phyloP scores from a whole-genome alignment of 2,797 vertebrate genomes.

The Anabas testudineus region DNA sequence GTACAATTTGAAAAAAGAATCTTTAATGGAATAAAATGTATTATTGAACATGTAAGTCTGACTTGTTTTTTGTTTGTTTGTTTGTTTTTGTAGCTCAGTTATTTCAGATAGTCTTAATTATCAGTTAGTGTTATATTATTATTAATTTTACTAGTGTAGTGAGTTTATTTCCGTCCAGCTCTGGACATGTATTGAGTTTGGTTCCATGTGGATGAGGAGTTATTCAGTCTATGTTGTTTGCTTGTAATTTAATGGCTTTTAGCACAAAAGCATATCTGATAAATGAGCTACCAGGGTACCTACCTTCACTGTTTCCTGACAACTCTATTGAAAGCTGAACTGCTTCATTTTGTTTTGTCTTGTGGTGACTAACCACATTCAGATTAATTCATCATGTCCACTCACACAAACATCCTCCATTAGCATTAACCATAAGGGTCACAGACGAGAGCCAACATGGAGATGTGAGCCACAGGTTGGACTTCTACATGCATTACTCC shows the following conservation, averaged over 20 bases:
- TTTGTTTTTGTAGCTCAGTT: neutral
- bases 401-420: neutral
- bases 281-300: neutral
- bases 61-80: constrained; percentile 17
- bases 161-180: neutral
- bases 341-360: neutral
- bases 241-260: neutral
- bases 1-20: constrained; percentile 82
- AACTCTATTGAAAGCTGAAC: neutral
- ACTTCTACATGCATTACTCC: constrained; percentile 17
- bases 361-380: constrained; percentile 5
- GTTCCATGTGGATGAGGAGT: neutral
- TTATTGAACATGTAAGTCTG: constrained; percentile 78
- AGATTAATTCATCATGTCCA: neutral
- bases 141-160: too few species aligned
- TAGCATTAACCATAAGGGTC: neutral
- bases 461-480: neutral
- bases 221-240: neutral
- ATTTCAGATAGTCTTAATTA: neutral
- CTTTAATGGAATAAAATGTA: constrained; percentile 96
- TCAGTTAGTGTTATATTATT: neutral
- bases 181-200: neutral
- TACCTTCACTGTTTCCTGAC: neutral
- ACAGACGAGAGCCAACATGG: constrained; percentile 26
- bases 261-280: neutral